Percentiles rank a stretch among this genome's conserved stretches.
phyloP scores from a whole-genome alignment of 2,888 invertebrate genomes.

The Brenthis ino region DNA sequence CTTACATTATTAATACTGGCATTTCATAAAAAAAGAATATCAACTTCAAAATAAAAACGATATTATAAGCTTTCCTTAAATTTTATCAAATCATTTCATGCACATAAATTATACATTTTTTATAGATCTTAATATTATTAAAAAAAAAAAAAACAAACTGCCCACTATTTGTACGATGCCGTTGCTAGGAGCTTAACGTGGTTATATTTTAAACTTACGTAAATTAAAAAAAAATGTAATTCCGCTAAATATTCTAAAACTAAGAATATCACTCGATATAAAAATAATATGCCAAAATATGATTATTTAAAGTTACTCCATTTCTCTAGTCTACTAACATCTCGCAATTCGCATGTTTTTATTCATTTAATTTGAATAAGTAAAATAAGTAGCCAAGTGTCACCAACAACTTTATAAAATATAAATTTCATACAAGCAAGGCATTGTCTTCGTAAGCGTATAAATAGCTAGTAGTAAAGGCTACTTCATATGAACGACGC shows the following conservation, averaged over 20 bases:
- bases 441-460: not conserved
- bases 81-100: constrained; percentile 11
- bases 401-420: constrained; percentile 5
- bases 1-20: constrained; percentile 35
- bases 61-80: not conserved
- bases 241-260: too few species aligned
- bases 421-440: constrained; percentile 3
- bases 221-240: too few species aligned
- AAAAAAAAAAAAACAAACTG: constrained; percentile 14
- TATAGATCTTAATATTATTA: not conserved
- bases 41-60: constrained; percentile 16
- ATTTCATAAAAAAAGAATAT: constrained; percentile 27
- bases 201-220: not conserved
- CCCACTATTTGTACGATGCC: constrained; percentile 30
- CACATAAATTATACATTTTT: not conserved
- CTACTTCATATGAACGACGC: constrained; percentile 3
- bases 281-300: too few species aligned
- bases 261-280: too few species aligned
- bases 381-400: not conserved
- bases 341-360: not conserved
- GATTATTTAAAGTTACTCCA: not conserved
- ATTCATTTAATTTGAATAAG: not conserved
- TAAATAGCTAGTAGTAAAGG: constrained; percentile 3
- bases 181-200: constrained; percentile 17
- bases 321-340: not conserved